Evolutionary conservation across 2,888 invertebrate species (phyloP).

Genomic region (Axea sp.): DNA sequence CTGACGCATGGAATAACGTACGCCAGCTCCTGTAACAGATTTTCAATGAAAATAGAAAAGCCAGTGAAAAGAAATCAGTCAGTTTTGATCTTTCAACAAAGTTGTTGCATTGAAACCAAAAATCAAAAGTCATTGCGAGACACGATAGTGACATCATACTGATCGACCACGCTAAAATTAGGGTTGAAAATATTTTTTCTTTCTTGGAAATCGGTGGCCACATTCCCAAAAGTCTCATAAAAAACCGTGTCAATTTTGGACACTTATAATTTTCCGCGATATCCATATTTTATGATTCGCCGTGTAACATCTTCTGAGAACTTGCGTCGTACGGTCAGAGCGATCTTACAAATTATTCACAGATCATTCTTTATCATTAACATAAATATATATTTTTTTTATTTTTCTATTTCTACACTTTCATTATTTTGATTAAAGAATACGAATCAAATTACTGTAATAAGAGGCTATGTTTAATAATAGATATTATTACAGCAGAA

Average conservation of each 20-base stretch:
- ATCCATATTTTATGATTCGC: no score
- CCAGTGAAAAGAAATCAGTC: no score
- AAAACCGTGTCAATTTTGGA: conserved; percentile 62
- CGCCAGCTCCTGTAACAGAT: conserved; percentile 45
- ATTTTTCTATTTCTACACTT: not conserved
- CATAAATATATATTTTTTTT: not conserved
- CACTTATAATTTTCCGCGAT: conserved; percentile 59
- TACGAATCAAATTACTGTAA: not conserved
- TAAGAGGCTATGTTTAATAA: no score
- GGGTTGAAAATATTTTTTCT: conserved; percentile 61
- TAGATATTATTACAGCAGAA: no score
- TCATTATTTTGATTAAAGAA: conserved; percentile 5
- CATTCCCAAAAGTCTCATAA: conserved; percentile 67
- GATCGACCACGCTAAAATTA: conserved; percentile 59
- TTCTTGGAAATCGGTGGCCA: conserved; percentile 59
- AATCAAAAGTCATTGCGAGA: conserved; percentile 58
- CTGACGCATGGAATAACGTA: conserved; percentile 61
- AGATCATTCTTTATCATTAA: not conserved
- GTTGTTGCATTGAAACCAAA: conserved; percentile 63
- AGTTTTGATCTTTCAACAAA: conserved; percentile 54
- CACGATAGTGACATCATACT: conserved; percentile 56
- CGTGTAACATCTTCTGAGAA: not conserved
- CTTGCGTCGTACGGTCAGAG: not conserved
- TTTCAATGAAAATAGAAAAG: no score
- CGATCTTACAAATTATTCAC: not conserved